phyloP scores from a whole-genome alignment of 2,113 vertebrate species.

The Hippocampus abdominalis region DNA sequence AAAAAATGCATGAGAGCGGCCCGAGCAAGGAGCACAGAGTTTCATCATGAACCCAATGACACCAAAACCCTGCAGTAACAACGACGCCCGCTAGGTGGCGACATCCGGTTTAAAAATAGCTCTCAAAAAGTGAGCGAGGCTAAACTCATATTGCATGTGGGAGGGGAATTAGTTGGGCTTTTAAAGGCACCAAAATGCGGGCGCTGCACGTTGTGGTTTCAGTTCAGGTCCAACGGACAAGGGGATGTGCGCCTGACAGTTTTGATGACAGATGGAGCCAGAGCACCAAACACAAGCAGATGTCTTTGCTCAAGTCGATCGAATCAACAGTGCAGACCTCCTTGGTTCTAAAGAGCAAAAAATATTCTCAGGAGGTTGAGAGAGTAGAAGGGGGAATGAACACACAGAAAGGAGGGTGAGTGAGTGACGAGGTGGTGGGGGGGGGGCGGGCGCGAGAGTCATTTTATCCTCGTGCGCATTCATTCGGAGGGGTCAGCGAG shows the following conservation, averaged over 20 bases:
- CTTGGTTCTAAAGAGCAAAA: not conserved
- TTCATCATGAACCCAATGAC: conserved; percentile 65
- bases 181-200: conserved; percentile 51
- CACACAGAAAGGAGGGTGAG: conserved; percentile 8
- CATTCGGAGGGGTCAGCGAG: conserved; percentile 68
- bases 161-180: conserved; percentile 39
- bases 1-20: conserved; percentile 44
- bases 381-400: conserved; percentile 1
- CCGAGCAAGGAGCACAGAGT: conserved; percentile 56
- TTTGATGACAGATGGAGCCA: conserved; percentile 55
- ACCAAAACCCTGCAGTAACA: conserved; percentile 41
- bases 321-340: conserved; percentile 36
- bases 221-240: conserved; percentile 42
- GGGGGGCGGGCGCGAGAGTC: conserved; percentile 30
- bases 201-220: conserved; percentile 56
- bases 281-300: conserved; percentile 54
- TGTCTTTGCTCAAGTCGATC: conserved; percentile 51
- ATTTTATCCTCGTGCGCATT: conserved; percentile 63
- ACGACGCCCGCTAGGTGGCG: conserved; percentile 52
- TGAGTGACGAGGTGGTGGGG: conserved; percentile 9
- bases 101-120: conserved; percentile 12
- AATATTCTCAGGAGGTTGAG: conserved; percentile 1
- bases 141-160: conserved; percentile 53
- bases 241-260: conserved; percentile 25
- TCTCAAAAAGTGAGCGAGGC: conserved; percentile 15